Percentiles rank a stretch among this genome's conserved stretches.
Evolutionary conservation across 1,140 invertebrate genomes (phyloP).

Genomic region (Lethrus apterus): DNA sequence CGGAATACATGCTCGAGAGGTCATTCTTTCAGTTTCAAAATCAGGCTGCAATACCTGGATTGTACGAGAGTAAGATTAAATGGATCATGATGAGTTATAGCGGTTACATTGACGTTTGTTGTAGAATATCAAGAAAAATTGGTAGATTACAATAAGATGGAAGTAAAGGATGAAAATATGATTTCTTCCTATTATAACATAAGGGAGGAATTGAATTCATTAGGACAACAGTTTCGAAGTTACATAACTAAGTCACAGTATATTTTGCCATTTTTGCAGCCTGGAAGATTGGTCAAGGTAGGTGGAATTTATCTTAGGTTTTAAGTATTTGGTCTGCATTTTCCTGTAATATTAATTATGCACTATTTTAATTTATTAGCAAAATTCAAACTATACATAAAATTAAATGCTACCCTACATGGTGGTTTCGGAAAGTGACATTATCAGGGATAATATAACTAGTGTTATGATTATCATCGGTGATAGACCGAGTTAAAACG

Average conservation of each 20-base stretch:
- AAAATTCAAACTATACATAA: too few relatives aligned
- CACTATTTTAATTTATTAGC: too few relatives aligned
- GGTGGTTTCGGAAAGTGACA: too few relatives aligned
- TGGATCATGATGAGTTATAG: too few relatives aligned
- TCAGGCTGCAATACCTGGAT: slow-evolving; percentile 84
- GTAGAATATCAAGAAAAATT: slow-evolving; percentile 69
- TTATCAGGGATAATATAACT: too few relatives aligned
- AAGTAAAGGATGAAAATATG: slow-evolving; percentile 65
- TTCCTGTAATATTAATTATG: not conserved
- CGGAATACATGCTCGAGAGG: slow-evolving; percentile 97
- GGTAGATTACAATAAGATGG: slow-evolving; percentile 54
- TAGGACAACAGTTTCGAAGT: slow-evolving; percentile 65
- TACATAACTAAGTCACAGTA: slow-evolving; percentile 84
- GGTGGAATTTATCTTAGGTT: slow-evolving; percentile 9
- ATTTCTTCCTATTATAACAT: slow-evolving; percentile 81
- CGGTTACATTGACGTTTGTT: too few relatives aligned
- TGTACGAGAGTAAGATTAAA: slow-evolving; percentile 70
- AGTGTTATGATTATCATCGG: too few relatives aligned
- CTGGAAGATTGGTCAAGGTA: slow-evolving; percentile 87
- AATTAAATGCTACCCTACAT: too few relatives aligned
- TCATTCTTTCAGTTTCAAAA: slow-evolving; percentile 99
- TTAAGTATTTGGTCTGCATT: not conserved
- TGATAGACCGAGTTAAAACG: too few relatives aligned
- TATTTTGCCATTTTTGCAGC: slow-evolving; percentile 87
- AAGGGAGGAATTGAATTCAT: slow-evolving; percentile 67